These are phyloP conservation scores for Conus ventricosus DNA, from an alignment of 1,140 invertebrate species.

Conservation along the genomic window DNA sequence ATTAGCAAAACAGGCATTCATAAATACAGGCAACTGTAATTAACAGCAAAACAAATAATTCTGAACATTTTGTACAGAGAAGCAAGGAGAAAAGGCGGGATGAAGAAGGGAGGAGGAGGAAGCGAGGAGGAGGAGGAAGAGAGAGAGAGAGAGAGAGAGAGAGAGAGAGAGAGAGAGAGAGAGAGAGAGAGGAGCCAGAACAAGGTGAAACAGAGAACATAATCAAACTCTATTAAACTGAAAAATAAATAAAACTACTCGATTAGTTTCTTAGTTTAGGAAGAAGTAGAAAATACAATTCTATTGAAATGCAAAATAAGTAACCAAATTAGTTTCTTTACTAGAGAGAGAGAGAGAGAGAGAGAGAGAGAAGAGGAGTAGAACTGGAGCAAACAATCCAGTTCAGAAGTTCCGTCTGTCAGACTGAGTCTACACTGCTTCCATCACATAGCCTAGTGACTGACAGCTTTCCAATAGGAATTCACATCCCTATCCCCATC, in stretches of 20 bases:
- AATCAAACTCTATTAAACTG: background rate
- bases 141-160: background rate
- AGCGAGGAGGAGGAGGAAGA: background rate
- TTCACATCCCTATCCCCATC: too few relatives aligned
- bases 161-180: constrained; percentile 15
- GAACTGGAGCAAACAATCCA: too few relatives aligned
- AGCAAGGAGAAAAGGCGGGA: background rate
- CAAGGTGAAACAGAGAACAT: background rate
- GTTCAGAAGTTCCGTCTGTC: too few relatives aligned
- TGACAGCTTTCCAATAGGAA: too few relatives aligned
- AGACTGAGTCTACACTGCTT: too few relatives aligned
- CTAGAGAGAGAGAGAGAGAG: background rate
- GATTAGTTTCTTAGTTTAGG: background rate
- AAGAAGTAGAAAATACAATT: too few relatives aligned
- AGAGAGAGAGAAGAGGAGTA: background rate
- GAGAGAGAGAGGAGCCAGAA: background rate
- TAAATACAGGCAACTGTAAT: too few relatives aligned
- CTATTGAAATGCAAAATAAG: background rate
- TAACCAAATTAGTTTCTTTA: background rate
- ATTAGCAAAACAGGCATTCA: too few relatives aligned
- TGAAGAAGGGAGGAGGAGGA: background rate
- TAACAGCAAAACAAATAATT: too few relatives aligned
- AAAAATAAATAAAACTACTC: background rate
- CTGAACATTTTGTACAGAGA: background rate
- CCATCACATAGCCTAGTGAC: too few relatives aligned